phyloP scores from a whole-genome alignment of 2,888 invertebrate genomes.

The Lasiommata megera region DNA sequence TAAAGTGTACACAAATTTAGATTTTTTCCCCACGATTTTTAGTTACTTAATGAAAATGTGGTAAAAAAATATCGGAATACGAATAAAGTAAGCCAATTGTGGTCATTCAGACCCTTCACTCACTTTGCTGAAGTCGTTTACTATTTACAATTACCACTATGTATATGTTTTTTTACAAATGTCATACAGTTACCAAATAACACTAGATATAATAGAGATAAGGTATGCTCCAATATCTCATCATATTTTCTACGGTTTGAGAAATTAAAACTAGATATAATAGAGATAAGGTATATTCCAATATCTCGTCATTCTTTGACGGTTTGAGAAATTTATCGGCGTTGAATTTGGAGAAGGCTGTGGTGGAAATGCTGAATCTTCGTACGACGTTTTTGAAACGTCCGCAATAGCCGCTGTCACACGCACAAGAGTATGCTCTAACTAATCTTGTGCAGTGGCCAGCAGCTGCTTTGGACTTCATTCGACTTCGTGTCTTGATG shows the following conservation, averaged over 20 bases:
- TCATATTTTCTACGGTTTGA: no score
- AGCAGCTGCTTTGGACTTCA: conserved; percentile 96
- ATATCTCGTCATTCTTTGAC: neutral
- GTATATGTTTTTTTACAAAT: no score
- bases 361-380: conserved; percentile 34
- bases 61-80: neutral
- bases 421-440: conserved; percentile 96
- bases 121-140: conserved; percentile 18
- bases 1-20: conserved; percentile 3
- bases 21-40: neutral
- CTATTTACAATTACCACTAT: neutral
- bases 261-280: no score
- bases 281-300: no score
- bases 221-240: no score
- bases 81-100: neutral
- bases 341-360: conserved; percentile 1
- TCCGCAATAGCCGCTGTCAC: conserved; percentile 99
- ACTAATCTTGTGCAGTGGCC: conserved; percentile 99
- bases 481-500: conserved; percentile 38
- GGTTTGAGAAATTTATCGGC: neutral
- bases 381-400: conserved; percentile 76
- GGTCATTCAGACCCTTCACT: conserved; percentile 5
- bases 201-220: no score
- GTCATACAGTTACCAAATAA: no score
- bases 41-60: neutral